These are phyloP conservation scores for Pseudochromis fuscus DNA, from an alignment of 2,797 vertebrate genomes.

Conservation along the genomic window DNA sequence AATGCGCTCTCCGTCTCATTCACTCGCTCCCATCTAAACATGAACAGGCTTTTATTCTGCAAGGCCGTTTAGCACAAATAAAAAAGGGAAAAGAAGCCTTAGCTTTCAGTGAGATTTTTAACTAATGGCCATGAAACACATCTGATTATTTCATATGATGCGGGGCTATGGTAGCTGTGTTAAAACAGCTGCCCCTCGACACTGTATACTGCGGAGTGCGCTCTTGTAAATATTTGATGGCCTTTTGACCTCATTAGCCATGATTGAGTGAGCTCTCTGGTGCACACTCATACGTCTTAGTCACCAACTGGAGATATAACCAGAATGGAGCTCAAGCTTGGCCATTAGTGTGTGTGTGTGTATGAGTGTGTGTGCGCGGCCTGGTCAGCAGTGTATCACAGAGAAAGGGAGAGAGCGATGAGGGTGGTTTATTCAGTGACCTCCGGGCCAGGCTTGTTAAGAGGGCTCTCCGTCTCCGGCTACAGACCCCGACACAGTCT, in stretches of 20 bases:
- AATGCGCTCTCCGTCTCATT: constrained; percentile 38
- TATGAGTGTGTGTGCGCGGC: constrained; percentile 54
- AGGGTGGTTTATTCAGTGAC: constrained; percentile 70
- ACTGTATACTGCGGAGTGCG: constrained; percentile 66
- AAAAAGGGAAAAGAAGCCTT: constrained; percentile 25
- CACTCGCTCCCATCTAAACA: constrained; percentile 15
- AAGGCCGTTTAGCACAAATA: constrained; percentile 42
- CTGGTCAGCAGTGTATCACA: constrained; percentile 68
- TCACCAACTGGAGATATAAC: constrained; percentile 67
- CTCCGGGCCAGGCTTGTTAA: constrained; percentile 75
- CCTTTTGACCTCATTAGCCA: constrained; percentile 84
- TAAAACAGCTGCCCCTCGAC: constrained; percentile 62
- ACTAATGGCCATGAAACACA: constrained; percentile 57
- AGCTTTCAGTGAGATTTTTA: constrained; percentile 56
- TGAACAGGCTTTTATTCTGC: constrained; percentile 35
- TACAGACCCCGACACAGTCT: constrained; percentile 53
- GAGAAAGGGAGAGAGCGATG: constrained; percentile 56
- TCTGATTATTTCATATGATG: constrained; percentile 69
- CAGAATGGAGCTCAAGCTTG: constrained; percentile 36
- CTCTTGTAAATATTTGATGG: constrained; percentile 84
- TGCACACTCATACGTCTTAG: constrained; percentile 76
- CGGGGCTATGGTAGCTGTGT: constrained; percentile 34
- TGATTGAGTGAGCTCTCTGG: constrained; percentile 77
- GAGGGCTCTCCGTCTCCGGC: constrained; percentile 61
- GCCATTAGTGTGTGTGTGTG: constrained; percentile 59